phyloP scores from a whole-genome alignment of 2,113 vertebrate genomes.

The Cottus gobio region DNA sequence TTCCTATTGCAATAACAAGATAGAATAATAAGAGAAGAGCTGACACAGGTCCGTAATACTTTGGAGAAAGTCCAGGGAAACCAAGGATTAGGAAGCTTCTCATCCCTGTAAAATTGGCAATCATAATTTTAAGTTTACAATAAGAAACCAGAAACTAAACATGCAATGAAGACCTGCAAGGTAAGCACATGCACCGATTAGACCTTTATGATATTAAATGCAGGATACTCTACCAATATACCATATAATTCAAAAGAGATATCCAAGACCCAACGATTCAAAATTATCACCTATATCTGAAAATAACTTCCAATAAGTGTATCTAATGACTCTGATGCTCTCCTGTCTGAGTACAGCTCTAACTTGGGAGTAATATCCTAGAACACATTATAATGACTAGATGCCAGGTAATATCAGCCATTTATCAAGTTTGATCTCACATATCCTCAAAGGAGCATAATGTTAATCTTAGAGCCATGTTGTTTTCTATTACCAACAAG shows the following conservation, averaged over 20 bases:
- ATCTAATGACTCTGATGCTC: not conserved
- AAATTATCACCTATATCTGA: not conserved
- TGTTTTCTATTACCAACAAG: not conserved
- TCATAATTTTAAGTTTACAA: not conserved
- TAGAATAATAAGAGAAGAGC: conserved; percentile 67
- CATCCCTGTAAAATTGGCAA: conserved; percentile 18
- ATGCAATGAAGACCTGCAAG: not conserved
- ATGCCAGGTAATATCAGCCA: conserved; percentile 1
- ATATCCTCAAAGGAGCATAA: conserved; percentile 23
- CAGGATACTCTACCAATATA: not conserved
- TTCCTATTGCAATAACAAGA: conserved; percentile 65
- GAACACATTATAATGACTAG: not conserved
- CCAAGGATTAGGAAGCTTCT: conserved; percentile 68
- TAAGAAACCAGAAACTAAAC: not conserved
- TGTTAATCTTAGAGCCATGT: not conserved
- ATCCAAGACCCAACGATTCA: not conserved
- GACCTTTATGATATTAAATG: not conserved
- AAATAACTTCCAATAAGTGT: not conserved
- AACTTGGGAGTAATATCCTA: not conserved
- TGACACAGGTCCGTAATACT: conserved; percentile 61
- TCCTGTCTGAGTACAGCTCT: not conserved
- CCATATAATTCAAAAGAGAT: not conserved
- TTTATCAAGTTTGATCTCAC: not conserved
- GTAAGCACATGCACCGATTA: not conserved
- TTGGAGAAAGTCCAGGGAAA: conserved; percentile 71